phyloP scores from a whole-genome alignment of 2,113 vertebrate species.

The Sarotherodon lohbergeri region DNA sequence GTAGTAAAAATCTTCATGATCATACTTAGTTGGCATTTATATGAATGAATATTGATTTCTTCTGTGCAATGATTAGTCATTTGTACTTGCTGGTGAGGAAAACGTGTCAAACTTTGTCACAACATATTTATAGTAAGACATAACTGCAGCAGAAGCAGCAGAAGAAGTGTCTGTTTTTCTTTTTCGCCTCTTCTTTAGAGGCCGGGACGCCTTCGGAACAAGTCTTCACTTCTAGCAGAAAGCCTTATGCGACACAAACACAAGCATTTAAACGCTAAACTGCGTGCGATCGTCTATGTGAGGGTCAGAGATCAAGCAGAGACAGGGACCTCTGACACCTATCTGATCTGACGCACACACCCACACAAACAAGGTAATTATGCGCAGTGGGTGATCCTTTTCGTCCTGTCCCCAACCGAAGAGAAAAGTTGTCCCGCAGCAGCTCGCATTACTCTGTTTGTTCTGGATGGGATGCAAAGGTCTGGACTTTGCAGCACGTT shows the following conservation, averaged over 20 bases:
- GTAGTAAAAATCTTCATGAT: neutral
- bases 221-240: neutral
- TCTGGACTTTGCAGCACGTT: slow-evolving; percentile 12
- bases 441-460: slow-evolving; percentile 19
- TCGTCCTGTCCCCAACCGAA: slow-evolving; percentile 16
- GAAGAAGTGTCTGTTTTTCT: neutral
- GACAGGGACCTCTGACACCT: slow-evolving; percentile 14
- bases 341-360: neutral
- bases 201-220: neutral
- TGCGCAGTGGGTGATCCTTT: slow-evolving; percentile 18
- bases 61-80: neutral
- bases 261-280: neutral
- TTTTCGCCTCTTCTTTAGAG: neutral
- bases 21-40: neutral
- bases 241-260: neutral
- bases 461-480: slow-evolving; percentile 4
- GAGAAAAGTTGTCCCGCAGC: slow-evolving; percentile 15
- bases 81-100: neutral
- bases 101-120: neutral
- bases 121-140: neutral
- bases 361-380: neutral
- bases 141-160: neutral
- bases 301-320: slow-evolving; percentile 26
- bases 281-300: neutral
- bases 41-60: neutral